Base-by-base conservation (phyloP, 1,140 invertebrate genomes). In the Melipona quadrifasciata region DNA sequence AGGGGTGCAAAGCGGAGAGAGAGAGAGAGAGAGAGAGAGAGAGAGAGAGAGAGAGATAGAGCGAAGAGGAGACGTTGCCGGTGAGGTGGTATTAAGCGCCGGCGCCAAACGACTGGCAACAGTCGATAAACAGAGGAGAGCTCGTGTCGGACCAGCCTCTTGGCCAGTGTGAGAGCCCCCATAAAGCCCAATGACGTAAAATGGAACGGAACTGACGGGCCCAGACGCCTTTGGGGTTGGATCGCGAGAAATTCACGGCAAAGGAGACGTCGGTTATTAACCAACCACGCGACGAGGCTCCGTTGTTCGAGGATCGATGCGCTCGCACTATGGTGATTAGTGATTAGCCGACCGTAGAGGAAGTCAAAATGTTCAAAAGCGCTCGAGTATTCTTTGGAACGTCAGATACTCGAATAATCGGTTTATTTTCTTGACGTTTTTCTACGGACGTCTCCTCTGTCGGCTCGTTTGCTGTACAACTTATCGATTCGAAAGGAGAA, bases 151-250 rank as follows among this genome's bases (percentile, higher is more conserved):
- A 57, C 31, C 55, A 76, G 34, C 74, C 74, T 61, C 16, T 17
- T 39, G 34, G 74, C 57, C 24, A 61, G 3, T 57, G 34, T 19
- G 34, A 61, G 47, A 61, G 57, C 31, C 21, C 31, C 21, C 55
- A 55, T 58, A 39, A 75, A 75, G 73, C 57, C 74, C 57, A 76
- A 76, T 76, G 74, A 61, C 74, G 47, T 76, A 76, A 76, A 76
- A 47, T 24, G 74, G 12, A 76, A 61, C 57, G 67, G 76, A 39
- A 64, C 19, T 65, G 76, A 65, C 76, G 76, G 27, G 31, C 55
- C 1, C 21, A 61, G 74, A 34, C 24, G 57, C 71, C n/a, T 76
- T 76, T 76, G 34, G 74, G 74, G 74, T 76, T 76, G 74, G 74
- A 57, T 34, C 55, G n/a, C 55, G 34, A 47, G 57, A 4, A 76